Base-by-base conservation (phyloP, 2,797 vertebrate species). In the Channa striata region DNA sequence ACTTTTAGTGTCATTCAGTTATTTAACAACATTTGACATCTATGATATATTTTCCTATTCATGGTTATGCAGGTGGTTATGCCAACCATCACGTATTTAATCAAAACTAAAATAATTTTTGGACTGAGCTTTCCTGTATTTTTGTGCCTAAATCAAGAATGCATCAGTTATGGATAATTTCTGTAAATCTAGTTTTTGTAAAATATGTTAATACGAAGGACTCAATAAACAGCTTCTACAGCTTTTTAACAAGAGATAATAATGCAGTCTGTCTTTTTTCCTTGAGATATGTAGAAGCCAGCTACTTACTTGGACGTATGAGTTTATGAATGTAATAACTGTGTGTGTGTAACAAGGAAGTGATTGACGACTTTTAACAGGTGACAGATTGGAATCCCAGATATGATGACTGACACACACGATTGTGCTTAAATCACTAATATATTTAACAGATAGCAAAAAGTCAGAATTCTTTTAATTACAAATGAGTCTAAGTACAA, bases 171-270 rank as follows among this genome's bases (percentile, higher is more conserved):
- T 82, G 77, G 64, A 82, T 89, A 74, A 87, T 74, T 84, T 90
- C 80, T 93, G 89, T 93, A 91, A 90, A 92, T 92, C 81, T 91
- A 91, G 91, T 83, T 92, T 93, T 92, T 91, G 88, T 92, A 90
- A 92, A 88, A 78, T 82, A 84, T 87, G 84, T 88, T 84, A 82
- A 90, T 89, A 92, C 61, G 75, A 84, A 86, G 82, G 58, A 87
- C 69, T 89, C 65, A 93, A 92, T 92, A 92, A 42, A 58, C 73
- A 84, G 88, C 85, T 85, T 82, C 85, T 89, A 73, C 74, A 61
- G 90, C 85, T 89, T 93, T 91, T 91, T 86, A 87, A 83, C 73
- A 63, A 85, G 58, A 59, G 25, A 19, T 1, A 5, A 16, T 62
- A 2, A 11, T n/a, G n/a, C n/a, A n/a, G n/a, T n/a, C 39, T 40